Evolutionary conservation across 2,113 vertebrate species (phyloP), one percentile per base, ranked within the genome.

Genomic region (Raja brachyura): DNA sequence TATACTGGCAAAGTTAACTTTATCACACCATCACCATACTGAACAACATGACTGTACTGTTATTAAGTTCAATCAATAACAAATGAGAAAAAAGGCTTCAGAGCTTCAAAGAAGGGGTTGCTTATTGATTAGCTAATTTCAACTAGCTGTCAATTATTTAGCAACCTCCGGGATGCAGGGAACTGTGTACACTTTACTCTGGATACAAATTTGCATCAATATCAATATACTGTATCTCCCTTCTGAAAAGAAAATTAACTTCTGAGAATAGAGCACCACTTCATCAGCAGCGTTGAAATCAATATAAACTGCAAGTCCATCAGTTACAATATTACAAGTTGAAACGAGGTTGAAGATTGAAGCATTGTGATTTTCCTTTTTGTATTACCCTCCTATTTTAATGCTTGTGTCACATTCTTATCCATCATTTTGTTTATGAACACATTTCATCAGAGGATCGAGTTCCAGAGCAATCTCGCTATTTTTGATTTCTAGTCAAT

Each of bases 11-110:
- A 73, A 20, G 18, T 63, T n/a, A 88, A 31, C 59, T 31, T 16
- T 66, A 2, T 4, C 59, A 63, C 83, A 31, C 59, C 59, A 66
- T 31, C 59, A 63, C 56, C 59, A 88, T n/a, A 28, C 59, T 31
- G n/a, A 88, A 66, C 28, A 88, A 63, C 83, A n/a, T 88, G 28
- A 61, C 83, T 88, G 59, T 18, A 63, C 31, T 63, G 59, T 88
- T 66, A 88, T 88, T 63, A 33, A 63, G 83, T 63, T 63, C 83
- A 88, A 86, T 86, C 81, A 28, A 86, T 86, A 86, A 86, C 81
- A 88, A 88, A 31, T 88, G 83, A 63, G 83, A 88, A 88, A 85
- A 77, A 88, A 63, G 59, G 16, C 83, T 63, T 88, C 22, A 59
- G 59, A 88, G 28, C 83, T 63, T 86, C 18, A 70, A 63, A 63